Percentiles rank a stretch among this genome's conserved stretches.
Evolutionary conservation across 2,113 vertebrate genomes (phyloP).

Genomic region (Falcunculus frontatus): DNA sequence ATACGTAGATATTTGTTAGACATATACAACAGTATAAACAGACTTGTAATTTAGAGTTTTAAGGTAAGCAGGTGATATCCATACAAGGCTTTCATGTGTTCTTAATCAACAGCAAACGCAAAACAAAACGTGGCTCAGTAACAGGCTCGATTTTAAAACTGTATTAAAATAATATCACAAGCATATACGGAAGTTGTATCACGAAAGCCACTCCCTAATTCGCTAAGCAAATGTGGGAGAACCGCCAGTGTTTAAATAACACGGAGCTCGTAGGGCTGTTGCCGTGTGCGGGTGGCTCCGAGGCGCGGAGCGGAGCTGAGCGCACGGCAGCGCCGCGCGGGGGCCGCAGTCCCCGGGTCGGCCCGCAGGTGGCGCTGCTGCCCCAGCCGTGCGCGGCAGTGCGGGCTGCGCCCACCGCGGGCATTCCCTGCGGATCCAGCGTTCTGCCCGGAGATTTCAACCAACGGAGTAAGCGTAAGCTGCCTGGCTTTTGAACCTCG

Average conservation of each 20-base stretch:
- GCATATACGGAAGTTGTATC: background rate
- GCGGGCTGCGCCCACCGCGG: rapidly evolving
- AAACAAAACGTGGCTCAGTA: background rate
- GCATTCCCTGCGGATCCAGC: rapidly evolving
- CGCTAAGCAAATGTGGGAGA: rapidly evolving
- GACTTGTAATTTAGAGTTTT: background rate
- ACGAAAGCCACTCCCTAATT: background rate
- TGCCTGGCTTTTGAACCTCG: background rate
- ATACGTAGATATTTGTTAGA: background rate
- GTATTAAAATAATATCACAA: background rate
- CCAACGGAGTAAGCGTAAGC: rapidly evolving
- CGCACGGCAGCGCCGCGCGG: background rate
- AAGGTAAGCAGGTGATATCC: background rate
- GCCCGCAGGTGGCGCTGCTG: background rate
- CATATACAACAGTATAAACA: background rate
- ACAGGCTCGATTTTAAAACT: background rate
- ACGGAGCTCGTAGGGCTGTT: rapidly evolving
- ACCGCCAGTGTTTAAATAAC: rapidly evolving
- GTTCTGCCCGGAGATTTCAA: too few relatives aligned
- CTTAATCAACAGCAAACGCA: background rate
- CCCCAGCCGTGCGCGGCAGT: too few relatives aligned
- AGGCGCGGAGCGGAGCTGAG: background rate
- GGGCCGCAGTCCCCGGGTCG: background rate
- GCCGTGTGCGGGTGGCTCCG: too few relatives aligned
- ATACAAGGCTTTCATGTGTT: background rate